phyloP scores from a whole-genome alignment of 2,888 invertebrate genomes.

The Galeruca laticollis region DNA sequence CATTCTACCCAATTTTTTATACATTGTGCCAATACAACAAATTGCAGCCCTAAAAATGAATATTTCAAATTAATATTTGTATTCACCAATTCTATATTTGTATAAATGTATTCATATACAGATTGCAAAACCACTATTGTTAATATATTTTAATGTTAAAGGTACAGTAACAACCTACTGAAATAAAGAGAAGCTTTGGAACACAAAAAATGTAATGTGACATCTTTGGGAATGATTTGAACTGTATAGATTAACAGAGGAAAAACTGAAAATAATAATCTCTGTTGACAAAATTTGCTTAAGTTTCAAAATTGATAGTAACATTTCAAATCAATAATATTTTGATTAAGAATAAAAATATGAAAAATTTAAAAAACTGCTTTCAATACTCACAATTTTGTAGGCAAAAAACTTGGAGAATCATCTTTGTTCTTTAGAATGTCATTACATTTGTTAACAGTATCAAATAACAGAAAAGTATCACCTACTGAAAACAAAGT shows the following conservation, averaged over 20 bases:
- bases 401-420: slow-evolving; percentile 94
- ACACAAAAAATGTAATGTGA: too few relatives aligned
- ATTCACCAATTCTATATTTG: background rate
- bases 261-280: too few relatives aligned
- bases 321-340: too few relatives aligned
- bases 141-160: background rate
- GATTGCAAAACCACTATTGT: too few relatives aligned
- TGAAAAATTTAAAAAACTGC: slow-evolving; percentile 7
- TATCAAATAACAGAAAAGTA: slow-evolving; percentile 95
- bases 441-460: slow-evolving; percentile 98
- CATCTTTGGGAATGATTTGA: too few relatives aligned
- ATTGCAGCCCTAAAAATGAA: slow-evolving; percentile 85
- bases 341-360: background rate
- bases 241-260: too few relatives aligned
- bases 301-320: too few relatives aligned
- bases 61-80: background rate
- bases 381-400: slow-evolving; percentile 83
- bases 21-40: slow-evolving; percentile 96
- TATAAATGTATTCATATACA: too few relatives aligned
- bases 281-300: too few relatives aligned
- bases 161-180: too few relatives aligned
- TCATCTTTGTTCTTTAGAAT: slow-evolving; percentile 97
- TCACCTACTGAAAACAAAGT: slow-evolving; percentile 97
- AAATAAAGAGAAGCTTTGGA: background rate
- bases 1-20: slow-evolving; percentile 97